Conservation (phyloP, 37 sponge, comb jelly and placozoan genomes). For the Axinella damicornis region DNA sequence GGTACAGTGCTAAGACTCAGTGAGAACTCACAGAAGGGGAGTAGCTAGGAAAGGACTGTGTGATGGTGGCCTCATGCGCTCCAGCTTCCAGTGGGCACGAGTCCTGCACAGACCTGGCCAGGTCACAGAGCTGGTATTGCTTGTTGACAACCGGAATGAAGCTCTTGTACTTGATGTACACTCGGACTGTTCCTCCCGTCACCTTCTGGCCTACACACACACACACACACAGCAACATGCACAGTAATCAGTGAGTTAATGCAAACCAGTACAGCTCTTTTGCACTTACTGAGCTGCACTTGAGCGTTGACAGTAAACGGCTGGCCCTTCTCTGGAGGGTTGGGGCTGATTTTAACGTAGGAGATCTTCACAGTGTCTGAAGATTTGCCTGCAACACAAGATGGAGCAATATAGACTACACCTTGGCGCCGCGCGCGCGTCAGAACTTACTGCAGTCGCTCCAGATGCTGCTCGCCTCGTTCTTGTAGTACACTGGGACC, state of each 20-base stretch:
- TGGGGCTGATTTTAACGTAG: slow-evolving; percentile 56
- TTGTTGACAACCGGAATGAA: slow-evolving; percentile 14
- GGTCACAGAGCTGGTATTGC: neutral
- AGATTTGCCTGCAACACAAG: slow-evolving; percentile 55
- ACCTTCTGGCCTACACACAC: too few species aligned
- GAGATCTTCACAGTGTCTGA: slow-evolving; percentile 38
- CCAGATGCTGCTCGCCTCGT: too few species aligned
- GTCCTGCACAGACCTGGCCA: neutral
- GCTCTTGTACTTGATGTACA: slow-evolving; percentile 2
- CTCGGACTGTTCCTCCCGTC: neutral
- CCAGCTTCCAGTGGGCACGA: slow-evolving; percentile 9
- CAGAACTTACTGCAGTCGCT: too few species aligned
- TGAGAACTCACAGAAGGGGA: slow-evolving; percentile 8
- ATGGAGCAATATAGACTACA: too few species aligned
- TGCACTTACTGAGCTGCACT: slow-evolving; percentile 41
- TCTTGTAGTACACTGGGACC: too few species aligned
- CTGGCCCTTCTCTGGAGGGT: slow-evolving; percentile 61
- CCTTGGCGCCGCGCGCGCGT: too few species aligned
- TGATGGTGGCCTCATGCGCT: neutral
- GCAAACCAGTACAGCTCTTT: too few species aligned
- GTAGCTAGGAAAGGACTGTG: slow-evolving; percentile 1
- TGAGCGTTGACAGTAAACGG: slow-evolving; percentile 25
- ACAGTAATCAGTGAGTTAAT: too few species aligned
- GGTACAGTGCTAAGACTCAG: too few species aligned
- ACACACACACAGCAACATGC: too few species aligned